These are phyloP conservation scores for Podarcis muralis DNA, from an alignment of 2,113 vertebrate genomes.

Conservation along the genomic window DNA sequence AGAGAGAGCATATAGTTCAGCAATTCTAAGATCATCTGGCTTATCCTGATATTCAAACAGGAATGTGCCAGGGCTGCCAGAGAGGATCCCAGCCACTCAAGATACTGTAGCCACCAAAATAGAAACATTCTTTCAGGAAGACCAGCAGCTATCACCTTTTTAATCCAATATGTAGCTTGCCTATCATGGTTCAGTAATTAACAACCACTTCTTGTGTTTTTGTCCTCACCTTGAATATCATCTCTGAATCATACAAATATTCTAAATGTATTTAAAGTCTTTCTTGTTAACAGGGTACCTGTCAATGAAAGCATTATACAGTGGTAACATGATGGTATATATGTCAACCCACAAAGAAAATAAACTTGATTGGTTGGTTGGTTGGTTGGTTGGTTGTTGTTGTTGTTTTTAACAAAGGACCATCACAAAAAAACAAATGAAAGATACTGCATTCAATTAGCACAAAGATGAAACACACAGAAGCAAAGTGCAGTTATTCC, in stretches of 20 bases:
- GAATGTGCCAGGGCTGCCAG: not conserved
- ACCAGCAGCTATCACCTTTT: not conserved
- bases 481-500: not conserved
- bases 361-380: not conserved
- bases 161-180: not conserved
- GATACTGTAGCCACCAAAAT: constrained; percentile 21
- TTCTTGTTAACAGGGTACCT: not conserved
- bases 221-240: not conserved
- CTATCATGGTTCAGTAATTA: not conserved
- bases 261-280: not conserved
- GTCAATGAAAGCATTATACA: not conserved
- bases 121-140: constrained; percentile 29
- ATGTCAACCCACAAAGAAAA: not conserved
- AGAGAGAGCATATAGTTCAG: not conserved
- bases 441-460: not conserved
- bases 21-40: not conserved
- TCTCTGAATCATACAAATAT: not conserved
- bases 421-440: not conserved
- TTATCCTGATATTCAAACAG: constrained; percentile 5
- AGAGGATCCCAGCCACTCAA: constrained; percentile 13
- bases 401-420: not conserved
- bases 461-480: not conserved
- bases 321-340: not conserved
- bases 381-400: not conserved
- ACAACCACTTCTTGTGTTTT: not conserved